Conservation (phyloP, 2,113 vertebrate genomes). For the Platichthys flesus region DNA sequence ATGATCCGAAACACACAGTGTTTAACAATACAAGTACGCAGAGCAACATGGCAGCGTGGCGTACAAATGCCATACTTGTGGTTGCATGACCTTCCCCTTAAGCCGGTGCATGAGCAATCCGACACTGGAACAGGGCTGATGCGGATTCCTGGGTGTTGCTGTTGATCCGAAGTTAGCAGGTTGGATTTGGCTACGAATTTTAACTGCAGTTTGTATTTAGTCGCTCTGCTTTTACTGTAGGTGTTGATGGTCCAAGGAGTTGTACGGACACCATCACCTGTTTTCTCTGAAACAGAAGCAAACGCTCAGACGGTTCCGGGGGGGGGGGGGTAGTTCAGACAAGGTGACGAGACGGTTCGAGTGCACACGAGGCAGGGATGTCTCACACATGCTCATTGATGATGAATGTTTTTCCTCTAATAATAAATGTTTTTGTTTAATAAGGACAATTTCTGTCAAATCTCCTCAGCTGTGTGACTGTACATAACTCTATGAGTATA, state of each 20-base stretch:
- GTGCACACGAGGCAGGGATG: background rate
- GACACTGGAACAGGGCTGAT: constrained; percentile 48
- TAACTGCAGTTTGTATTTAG: constrained; percentile 61
- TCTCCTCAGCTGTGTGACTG: background rate
- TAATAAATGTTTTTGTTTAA: background rate
- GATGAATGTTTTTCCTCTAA: background rate
- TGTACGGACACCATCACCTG: constrained; percentile 26
- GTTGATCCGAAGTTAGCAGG: constrained; percentile 59
- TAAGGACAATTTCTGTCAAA: background rate
- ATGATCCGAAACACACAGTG: constrained; percentile 10
- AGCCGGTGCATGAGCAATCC: constrained; percentile 58
- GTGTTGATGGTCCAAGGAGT: constrained; percentile 41
- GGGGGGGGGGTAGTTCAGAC: background rate
- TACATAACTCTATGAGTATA: background rate
- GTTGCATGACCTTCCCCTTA: constrained; percentile 68
- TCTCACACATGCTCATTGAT: background rate
- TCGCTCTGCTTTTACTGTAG: constrained; percentile 35
- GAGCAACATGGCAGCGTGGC: constrained; percentile 30
- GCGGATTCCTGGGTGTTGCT: constrained; percentile 42
- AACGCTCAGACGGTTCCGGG: background rate
- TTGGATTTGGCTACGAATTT: constrained; percentile 63
- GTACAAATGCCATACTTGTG: constrained; percentile 59
- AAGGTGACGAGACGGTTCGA: background rate
- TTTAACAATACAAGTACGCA: constrained; percentile 24
- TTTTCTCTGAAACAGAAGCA: constrained; percentile 34